These are phyloP conservation scores for Echinometra lucunter DNA, from an alignment of 53 echinoderm and acorn worm species.

Conservation along the genomic window DNA sequence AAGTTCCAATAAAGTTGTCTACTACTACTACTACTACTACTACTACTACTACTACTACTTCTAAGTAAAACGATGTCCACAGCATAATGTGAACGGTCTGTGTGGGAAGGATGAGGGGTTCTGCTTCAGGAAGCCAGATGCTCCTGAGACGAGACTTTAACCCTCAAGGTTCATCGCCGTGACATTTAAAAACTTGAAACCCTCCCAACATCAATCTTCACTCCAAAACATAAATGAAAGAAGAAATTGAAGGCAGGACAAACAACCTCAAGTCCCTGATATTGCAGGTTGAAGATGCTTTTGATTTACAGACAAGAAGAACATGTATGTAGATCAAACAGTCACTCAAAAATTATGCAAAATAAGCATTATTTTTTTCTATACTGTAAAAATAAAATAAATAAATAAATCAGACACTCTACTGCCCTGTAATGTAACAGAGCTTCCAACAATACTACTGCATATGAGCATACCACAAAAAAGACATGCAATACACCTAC, in stretches of 20 bases:
- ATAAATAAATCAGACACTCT: no score
- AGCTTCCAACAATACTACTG: no score
- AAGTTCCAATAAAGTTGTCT: no score
- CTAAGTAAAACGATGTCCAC: not conserved
- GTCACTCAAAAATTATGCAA: not conserved
- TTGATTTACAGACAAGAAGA: not conserved
- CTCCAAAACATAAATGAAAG: not conserved
- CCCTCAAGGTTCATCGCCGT: not conserved
- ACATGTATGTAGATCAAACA: no score
- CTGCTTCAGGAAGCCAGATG: not conserved
- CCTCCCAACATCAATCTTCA: not conserved
- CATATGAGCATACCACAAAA: no score
- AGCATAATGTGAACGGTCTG: not conserved
- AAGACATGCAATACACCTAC: no score
- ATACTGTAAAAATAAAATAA: no score
- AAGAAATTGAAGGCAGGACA: not conserved
- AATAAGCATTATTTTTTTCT: not conserved
- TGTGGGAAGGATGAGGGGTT: not conserved
- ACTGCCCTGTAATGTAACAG: no score
- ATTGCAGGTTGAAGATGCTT: not conserved
- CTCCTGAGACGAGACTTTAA: not conserved
- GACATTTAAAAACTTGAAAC: conserved; percentile 21
- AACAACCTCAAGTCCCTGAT: not conserved
- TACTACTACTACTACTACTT: no score
- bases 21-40: no score